Percentiles rank a stretch among this genome's conserved stretches.
These are phyloP conservation scores for Lagorchestes hirsutus DNA, from an alignment of 2,797 vertebrate genomes.

Conservation along the genomic window DNA sequence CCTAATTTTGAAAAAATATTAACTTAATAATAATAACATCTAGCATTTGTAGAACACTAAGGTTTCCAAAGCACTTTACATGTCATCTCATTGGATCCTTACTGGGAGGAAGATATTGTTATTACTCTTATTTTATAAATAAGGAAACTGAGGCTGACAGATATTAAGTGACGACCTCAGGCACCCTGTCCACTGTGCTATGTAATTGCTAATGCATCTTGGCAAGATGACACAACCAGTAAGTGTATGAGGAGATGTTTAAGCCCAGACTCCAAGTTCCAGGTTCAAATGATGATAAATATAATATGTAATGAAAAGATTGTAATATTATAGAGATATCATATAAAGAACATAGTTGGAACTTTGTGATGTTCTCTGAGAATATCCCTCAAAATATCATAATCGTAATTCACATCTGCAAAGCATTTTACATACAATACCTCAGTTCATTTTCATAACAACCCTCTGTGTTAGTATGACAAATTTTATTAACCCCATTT, in stretches of 20 bases:
- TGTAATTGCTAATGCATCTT: not conserved
- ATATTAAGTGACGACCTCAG: not conserved
- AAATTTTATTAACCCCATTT: not conserved
- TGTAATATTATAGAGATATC: not conserved
- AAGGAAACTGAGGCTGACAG: not conserved
- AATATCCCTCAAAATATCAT: constrained; percentile 9
- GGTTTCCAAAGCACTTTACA: not conserved
- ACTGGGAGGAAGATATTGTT: not conserved
- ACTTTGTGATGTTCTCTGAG: not conserved
- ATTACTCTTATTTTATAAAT: not conserved
- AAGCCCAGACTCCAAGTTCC: not conserved
- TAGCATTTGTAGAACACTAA: not conserved
- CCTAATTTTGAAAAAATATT: not conserved
- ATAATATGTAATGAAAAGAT: not conserved
- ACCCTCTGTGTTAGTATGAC: not conserved
- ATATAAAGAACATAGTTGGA: not conserved
- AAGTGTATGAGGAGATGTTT: not conserved
- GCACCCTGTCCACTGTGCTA: not conserved
- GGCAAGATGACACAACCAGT: not conserved
- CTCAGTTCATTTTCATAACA: not conserved
- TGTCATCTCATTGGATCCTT: not conserved
- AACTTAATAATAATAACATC: not conserved
- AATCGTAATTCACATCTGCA: not conserved
- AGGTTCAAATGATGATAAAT: not conserved
- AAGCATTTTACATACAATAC: not conserved